These are phyloP conservation scores for Aleiodes alternator DNA, from an alignment of 2,888 invertebrate genomes.

Conservation along the genomic window DNA sequence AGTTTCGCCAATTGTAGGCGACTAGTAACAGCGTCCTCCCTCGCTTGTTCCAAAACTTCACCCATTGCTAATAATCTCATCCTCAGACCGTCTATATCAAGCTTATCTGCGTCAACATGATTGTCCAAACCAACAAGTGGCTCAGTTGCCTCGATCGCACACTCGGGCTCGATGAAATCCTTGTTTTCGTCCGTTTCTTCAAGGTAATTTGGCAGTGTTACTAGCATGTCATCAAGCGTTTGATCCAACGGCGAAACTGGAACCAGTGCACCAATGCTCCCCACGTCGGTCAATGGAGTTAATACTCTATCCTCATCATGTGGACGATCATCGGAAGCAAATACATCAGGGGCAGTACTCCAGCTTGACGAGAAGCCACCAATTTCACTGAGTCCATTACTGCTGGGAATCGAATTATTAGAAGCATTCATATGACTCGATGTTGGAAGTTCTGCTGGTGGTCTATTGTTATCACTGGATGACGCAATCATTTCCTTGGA, in stretches of 20 bases:
- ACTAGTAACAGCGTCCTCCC: slow-evolving; percentile 70
- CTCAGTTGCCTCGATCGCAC: slow-evolving; percentile 70
- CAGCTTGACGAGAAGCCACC: no score
- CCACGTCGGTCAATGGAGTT: slow-evolving; percentile 69
- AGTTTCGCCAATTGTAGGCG: slow-evolving; percentile 69
- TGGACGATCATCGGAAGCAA: slow-evolving; percentile 49
- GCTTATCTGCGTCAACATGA: slow-evolving; percentile 61
- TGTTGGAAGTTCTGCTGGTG: slow-evolving; percentile 46
- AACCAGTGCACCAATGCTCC: slow-evolving; percentile 70
- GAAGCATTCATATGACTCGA: no score
- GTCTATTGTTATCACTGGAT: slow-evolving; percentile 49
- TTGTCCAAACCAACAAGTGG: slow-evolving; percentile 63
- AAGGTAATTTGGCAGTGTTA: slow-evolving; percentile 71
- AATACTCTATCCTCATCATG: slow-evolving; percentile 69
- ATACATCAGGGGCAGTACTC: no score
- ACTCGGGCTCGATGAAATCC: slow-evolving; percentile 58
- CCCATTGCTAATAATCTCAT: slow-evolving; percentile 66
- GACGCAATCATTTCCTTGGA: background rate
- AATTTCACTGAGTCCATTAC: no score
- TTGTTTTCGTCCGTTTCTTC: slow-evolving; percentile 67
- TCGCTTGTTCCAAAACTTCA: slow-evolving; percentile 70
- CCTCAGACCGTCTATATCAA: slow-evolving; percentile 65
- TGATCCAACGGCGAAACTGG: slow-evolving; percentile 72
- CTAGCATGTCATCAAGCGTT: slow-evolving; percentile 70
- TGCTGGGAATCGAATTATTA: no score